A percentile compares a stretch with the other conserved stretches of the same genome.
These are phyloP conservation scores for Varecia variegata DNA, from an alignment of 2,797 vertebrate species.

Conservation along the genomic window DNA sequence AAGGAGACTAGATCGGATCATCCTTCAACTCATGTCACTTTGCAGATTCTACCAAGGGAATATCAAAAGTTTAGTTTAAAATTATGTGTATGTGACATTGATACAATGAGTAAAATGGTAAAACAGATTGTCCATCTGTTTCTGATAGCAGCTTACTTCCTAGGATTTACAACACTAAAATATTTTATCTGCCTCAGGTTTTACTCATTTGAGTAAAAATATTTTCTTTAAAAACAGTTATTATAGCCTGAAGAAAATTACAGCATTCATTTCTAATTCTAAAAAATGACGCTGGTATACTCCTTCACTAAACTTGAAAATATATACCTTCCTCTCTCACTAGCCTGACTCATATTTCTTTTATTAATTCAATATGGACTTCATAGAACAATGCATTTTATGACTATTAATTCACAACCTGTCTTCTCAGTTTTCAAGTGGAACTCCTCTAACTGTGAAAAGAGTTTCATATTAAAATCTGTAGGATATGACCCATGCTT, in stretches of 20 bases:
- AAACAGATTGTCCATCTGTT: neutral
- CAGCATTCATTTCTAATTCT: conserved; percentile 31
- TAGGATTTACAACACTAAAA: neutral
- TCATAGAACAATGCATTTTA: conserved; percentile 63
- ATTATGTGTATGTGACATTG: neutral
- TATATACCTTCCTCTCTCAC: neutral
- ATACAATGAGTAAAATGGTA: neutral
- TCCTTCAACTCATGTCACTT: neutral
- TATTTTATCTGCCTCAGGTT: neutral
- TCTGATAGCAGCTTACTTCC: neutral
- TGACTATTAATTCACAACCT: conserved; percentile 51
- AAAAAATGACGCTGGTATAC: neutral
- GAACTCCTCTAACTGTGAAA: conserved; percentile 10
- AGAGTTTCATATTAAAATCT: conserved; percentile 53
- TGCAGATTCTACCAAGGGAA: neutral
- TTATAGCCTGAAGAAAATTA: neutral
- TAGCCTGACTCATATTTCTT: conserved; percentile 28
- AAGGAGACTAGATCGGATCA: neutral
- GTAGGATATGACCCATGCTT: conserved; percentile 1
- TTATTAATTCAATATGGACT: conserved; percentile 53
- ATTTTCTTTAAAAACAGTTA: neutral
- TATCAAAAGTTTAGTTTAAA: neutral
- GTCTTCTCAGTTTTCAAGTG: conserved; percentile 51
- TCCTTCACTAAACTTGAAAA: conserved; percentile 19
- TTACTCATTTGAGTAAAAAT: neutral